Evolutionary conservation across 2,113 vertebrate species (phyloP).

Genomic region (Alligator mississippiensis): DNA sequence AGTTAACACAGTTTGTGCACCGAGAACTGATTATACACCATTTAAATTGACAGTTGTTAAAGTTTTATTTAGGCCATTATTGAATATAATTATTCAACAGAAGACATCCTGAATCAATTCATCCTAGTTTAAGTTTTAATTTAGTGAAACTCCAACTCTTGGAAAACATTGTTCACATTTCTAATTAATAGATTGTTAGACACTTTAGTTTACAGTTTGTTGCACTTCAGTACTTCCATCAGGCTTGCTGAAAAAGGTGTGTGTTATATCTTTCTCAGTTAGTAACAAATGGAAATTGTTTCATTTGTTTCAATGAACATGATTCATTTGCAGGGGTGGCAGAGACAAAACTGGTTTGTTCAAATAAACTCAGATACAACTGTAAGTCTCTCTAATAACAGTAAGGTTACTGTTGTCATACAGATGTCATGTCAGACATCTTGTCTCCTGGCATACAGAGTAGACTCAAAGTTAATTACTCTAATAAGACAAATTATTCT

Average conservation of each 20-base stretch:
- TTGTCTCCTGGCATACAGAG: conserved; percentile 32
- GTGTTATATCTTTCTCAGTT: conserved; percentile 6
- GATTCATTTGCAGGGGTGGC: conserved; percentile 10
- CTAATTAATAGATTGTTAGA: conserved; percentile 41
- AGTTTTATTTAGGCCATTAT: background rate
- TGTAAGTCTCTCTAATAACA: conserved; percentile 31
- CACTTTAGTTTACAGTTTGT: conserved; percentile 2
- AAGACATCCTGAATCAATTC: conserved; percentile 6
- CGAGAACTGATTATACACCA: background rate
- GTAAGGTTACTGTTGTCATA: conserved; percentile 31
- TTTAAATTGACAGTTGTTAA: background rate
- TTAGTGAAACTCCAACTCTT: conserved; percentile 42
- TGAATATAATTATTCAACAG: conserved; percentile 45
- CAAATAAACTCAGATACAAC: conserved; percentile 44
- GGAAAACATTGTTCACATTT: conserved; percentile 28
- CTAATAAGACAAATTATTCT: conserved; percentile 69
- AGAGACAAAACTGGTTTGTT: conserved; percentile 39
- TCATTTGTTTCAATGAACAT: background rate
- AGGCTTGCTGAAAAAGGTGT: background rate
- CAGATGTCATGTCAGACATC: conserved; percentile 43
- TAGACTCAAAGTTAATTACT: conserved; percentile 64
- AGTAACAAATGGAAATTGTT: conserved; percentile 5
- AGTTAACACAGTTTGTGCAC: background rate
- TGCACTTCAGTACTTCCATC: background rate
- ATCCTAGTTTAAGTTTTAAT: conserved; percentile 59